These are phyloP conservation scores for Zaprionus gabonicus DNA, from an alignment of 1,140 invertebrate species.

Conservation along the genomic window DNA sequence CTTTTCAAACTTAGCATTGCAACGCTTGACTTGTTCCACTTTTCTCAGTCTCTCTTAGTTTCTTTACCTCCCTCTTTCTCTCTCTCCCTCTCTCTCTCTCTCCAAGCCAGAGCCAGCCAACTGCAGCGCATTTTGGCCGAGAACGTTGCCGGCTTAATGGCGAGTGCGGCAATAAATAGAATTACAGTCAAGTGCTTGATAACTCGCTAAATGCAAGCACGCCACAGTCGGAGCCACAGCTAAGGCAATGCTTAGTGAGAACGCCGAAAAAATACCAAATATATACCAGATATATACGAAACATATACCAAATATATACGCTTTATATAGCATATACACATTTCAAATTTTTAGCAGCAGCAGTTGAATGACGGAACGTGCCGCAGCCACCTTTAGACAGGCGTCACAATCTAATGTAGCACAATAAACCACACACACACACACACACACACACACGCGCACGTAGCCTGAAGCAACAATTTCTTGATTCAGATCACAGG, in stretches of 20 bases:
- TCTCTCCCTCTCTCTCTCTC: background rate
- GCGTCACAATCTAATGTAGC: slow-evolving; percentile 37
- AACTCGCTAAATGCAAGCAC: slow-evolving; percentile 67
- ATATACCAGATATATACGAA: background rate
- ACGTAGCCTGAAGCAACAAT: slow-evolving; percentile 50
- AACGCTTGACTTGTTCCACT: slow-evolving; percentile 2
- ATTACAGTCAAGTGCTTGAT: slow-evolving; percentile 80
- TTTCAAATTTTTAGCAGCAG: slow-evolving; percentile 26
- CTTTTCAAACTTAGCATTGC: background rate
- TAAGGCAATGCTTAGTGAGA: background rate
- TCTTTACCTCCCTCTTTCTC: background rate
- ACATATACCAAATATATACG: background rate
- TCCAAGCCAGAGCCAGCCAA: background rate
- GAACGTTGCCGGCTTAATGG: slow-evolving; percentile 51
- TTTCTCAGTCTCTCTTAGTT: background rate
- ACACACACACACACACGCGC: background rate
- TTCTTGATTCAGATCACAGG: slow-evolving; percentile 24
- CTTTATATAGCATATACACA: background rate
- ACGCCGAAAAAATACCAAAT: background rate
- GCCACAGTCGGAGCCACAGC: background rate
- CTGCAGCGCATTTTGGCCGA: slow-evolving; percentile 25
- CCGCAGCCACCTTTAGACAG: slow-evolving; percentile 38
- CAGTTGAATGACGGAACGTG: slow-evolving; percentile 72
- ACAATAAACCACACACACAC: slow-evolving; percentile 25
- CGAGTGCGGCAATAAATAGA: slow-evolving; percentile 78